Evolutionary conservation across 2,113 vertebrate genomes (phyloP), one percentile per base, ranked within the genome.

Genomic region (Aspidoscelis tigris): DNA sequence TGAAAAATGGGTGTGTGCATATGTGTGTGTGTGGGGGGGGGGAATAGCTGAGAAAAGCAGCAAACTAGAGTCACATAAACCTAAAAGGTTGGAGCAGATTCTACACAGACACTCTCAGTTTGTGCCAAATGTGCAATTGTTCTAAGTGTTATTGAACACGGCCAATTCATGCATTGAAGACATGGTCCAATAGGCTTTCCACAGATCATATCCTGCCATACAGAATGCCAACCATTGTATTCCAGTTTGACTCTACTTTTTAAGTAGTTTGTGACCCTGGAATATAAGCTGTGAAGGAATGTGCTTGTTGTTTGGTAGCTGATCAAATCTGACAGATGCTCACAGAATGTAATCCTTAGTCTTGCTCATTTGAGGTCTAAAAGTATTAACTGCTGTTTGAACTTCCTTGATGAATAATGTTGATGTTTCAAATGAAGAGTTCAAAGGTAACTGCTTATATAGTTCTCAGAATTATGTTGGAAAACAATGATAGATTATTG

Each of bases 331-430:
- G 73, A 69, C 44, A 69, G 73, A 64, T 53, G 47, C 26, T 80
- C 66, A 21, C 70, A 66, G 66, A 71, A 70, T 70, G 47, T 53
- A 80, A 71, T 80, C 10, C 26, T 53, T 21, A 26, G 66, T 39
- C 26, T 80, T 76, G 44, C 7, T 75, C 69, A 7, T 76, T 69
- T 55, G 53, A 69, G 43, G 21, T 76, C 20, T 68, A 76, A 83
- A 83, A 69, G 64, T 76, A 83, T 83, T 83, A 76, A 76, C 33
- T 76, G 81, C 61, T 66, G 43, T 61, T 81, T 81, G 69, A 81
- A 58, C 53, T 81, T 73, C 20, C 39, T 61, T 43, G 33, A 73
- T 72, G 50, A n/a, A 71, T 81, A 66, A 76, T 33, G 41, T 47
- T n/a, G 24, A 74, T n/a, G 81, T 82, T 65, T 65, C 41, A 82